Base-by-base conservation (phyloP, 2,888 invertebrate species). In the Ernsta delagoae region DNA sequence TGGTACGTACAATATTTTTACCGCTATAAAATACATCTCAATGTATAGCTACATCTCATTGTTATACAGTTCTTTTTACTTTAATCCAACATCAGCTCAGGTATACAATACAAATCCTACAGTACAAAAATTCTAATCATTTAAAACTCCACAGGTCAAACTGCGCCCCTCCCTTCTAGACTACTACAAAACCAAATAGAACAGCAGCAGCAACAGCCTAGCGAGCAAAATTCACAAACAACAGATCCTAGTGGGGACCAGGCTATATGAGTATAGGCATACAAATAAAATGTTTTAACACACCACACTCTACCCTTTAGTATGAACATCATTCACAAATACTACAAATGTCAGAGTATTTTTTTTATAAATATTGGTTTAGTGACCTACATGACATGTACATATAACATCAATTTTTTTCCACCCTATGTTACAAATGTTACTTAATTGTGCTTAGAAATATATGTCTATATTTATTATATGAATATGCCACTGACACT, bases 111-210 rank as follows among this genome's bases (percentile, higher is more conserved):
- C 16, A 16, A 16, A 16, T 16, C 16, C 16, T 16, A 16, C 1
- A 12, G 12, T 6, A 48, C 48, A 48, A 48, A 48, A 12, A 34
- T 24, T 24, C 24, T 53, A 9, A 53, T 1, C 7, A 53, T 24
- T 53, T 11, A 6, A 43, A 36, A 31, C 8, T 56, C 61, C 36
- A 54, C 77, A 94, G 94, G 94, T 71, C 93, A 94, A 89, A 94
- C 94, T 1, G 89, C 88, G 65, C 94, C 86, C 67, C 83, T 90
- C 75, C 92, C 90, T 66, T 92, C 88, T 74, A 89, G 88, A 89
- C 86, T 84, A 80, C 94, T 83, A 81, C 94, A 82, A 80, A 91
- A 80, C 70, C 89, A 89, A 70, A 79, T 80, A 69, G 84, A 88
- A 59, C 79, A 43, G 69, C 77, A 43, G 70, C 77, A 82, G 64